Evolutionary conservation across 2,888 invertebrate genomes (phyloP).

Genomic region (Limnephilus lunatus): DNA sequence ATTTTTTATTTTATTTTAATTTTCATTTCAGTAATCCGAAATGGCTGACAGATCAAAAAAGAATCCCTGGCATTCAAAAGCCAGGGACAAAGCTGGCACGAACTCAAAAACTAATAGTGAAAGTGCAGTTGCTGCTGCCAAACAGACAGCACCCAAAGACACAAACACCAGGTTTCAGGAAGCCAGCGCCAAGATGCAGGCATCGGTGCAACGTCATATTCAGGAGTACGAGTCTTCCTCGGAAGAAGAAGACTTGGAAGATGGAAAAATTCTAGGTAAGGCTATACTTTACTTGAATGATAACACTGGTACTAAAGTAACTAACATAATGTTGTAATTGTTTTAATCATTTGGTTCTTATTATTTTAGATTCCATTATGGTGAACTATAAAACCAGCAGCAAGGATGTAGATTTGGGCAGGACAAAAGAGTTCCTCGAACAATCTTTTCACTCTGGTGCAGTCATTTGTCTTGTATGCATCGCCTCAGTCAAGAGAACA

Average conservation of each 20-base stretch:
- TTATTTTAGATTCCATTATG: constrained; percentile 73
- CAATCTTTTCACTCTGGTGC: constrained; percentile 88
- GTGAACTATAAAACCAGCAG: constrained; percentile 73
- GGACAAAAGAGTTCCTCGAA: constrained; percentile 85
- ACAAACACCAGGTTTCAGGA: constrained; percentile 69
- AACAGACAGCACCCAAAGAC: not conserved
- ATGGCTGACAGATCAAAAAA: constrained; percentile 26
- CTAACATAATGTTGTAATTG: not conserved
- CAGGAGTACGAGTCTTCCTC: constrained; percentile 73
- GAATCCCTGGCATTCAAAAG: constrained; percentile 32
- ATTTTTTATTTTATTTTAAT: not conserved
- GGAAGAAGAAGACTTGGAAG: constrained; percentile 73
- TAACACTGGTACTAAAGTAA: not conserved
- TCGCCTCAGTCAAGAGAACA: constrained; percentile 88
- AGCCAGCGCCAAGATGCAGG: constrained; percentile 72
- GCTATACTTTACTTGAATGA: not conserved
- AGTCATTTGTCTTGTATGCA: constrained; percentile 92
- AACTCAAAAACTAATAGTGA: not conserved
- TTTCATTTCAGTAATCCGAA: constrained; percentile 8
- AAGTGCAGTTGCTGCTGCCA: not conserved
- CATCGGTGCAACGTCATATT: constrained; percentile 72
- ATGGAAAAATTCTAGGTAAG: constrained; percentile 71
- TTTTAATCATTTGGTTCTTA: not conserved
- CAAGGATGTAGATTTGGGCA: constrained; percentile 72
- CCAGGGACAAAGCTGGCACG: constrained; percentile 12